Base-by-base conservation (phyloP, 2,888 invertebrate species). In the Cataglyphis livida region DNA sequence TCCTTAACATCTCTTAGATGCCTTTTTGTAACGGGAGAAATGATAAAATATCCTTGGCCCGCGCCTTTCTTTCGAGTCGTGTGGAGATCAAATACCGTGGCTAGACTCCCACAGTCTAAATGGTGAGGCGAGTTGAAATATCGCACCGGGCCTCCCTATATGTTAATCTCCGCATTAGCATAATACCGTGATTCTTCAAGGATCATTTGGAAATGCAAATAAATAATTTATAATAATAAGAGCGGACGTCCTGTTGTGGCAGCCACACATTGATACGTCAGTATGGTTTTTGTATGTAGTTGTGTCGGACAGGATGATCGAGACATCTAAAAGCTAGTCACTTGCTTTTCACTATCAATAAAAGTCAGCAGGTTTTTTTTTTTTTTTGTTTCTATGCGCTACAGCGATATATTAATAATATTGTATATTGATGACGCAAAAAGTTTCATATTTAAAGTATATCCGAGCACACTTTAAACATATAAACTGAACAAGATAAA, bases 201-300 rank as follows among this genome's bases (percentile, higher is more conserved):
- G 91, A 94, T 94, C 94, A 94, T 94, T 94, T 94, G 92, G 93
- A 94, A 94, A 94, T 92, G 92, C 94, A 94, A 94, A 94, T 94
- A 94, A 94, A 94, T 94, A 94, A 94, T 94, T 94, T 94, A 94
- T 94, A 94, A 94, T 93, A 93, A 94, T 93, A 93, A 93, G 92
- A 91, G 91, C 91, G 90, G 90, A 91, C 92, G 90, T 89, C 84
- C 90, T 88, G 88, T 89, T 90, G 85, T 88, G 88, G 88, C 90
- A 88, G 86, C 70, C 86, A 81, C 68, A 74, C 85, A 86, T 85
- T 84, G 84, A 75, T 83, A 82, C 89, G 86, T 87, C 88, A 87
- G 82, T 86, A 88, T 88, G 85, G 85, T 88, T 85, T 84, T 83
- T 75, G 79, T 65, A 68, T 62, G 73, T 51, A 57, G 87, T 84